Evolutionary conservation across 2,797 vertebrate genomes (phyloP).

Genomic region (Prionace glauca): DNA sequence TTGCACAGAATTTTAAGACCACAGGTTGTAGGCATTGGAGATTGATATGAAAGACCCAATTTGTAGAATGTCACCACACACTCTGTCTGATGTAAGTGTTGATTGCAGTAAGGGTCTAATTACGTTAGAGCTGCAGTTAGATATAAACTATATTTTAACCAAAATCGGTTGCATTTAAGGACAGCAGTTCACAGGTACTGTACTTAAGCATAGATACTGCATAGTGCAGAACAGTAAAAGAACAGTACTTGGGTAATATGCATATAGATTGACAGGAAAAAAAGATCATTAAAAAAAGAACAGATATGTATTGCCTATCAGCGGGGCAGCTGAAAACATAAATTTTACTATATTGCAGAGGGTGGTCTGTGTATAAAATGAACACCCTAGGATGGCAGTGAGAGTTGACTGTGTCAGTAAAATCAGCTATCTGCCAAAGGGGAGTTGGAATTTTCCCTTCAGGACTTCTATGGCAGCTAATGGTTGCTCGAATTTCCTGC

Average conservation of each 20-base stretch:
- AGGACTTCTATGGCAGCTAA: no score
- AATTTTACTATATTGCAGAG: neutral
- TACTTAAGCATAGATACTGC: neutral
- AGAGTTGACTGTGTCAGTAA: neutral
- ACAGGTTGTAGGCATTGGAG: neutral
- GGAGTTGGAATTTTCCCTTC: no score
- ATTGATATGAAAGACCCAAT: neutral
- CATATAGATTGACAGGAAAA: neutral
- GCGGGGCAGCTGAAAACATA: neutral
- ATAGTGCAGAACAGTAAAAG: neutral
- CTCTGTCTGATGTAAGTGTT: neutral
- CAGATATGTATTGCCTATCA: neutral
- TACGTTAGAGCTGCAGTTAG: neutral
- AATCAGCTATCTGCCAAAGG: no score
- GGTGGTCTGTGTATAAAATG: neutral
- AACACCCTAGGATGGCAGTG: neutral
- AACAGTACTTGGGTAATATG: neutral
- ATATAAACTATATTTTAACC: neutral
- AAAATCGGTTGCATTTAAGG: neutral
- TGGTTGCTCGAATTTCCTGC: no score
- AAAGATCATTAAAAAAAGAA: neutral
- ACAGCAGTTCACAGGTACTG: neutral
- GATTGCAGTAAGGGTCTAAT: neutral
- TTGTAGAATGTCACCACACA: neutral
- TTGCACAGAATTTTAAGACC: neutral